Conservation (phyloP, 2,113 vertebrate genomes). For the Cinclus mexicanus region DNA sequence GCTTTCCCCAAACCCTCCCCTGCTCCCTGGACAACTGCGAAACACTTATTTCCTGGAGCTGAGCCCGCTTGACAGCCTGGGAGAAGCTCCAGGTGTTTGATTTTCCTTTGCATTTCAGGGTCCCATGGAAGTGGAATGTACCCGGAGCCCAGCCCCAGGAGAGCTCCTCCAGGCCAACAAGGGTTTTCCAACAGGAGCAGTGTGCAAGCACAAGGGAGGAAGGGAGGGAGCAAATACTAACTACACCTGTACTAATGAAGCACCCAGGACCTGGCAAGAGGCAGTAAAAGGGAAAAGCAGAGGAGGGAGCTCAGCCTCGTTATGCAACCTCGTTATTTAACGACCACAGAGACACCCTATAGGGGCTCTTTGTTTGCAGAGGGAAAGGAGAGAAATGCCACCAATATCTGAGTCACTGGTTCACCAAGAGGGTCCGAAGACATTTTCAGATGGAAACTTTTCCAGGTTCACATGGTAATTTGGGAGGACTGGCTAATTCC, state of each 20-base stretch:
- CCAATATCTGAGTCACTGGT: constrained; percentile 37
- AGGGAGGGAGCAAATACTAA: not conserved
- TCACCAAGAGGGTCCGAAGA: constrained; percentile 29
- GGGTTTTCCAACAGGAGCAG: not conserved
- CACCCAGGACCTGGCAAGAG: not conserved
- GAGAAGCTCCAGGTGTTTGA: not conserved
- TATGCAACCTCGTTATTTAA: constrained; percentile 63
- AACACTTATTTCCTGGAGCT: not conserved
- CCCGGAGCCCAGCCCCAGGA: accelerated
- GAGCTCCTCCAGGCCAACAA: not conserved
- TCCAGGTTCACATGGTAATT: constrained; percentile 48
- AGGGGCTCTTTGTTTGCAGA: constrained; percentile 56
- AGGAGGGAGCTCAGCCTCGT: not conserved
- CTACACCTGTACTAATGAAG: not conserved
- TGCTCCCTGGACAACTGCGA: not conserved
- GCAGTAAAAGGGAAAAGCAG: not conserved
- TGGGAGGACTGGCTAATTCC: constrained; percentile 51
- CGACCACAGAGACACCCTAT: constrained; percentile 45
- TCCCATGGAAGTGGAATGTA: accelerated
- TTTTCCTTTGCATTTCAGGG: not conserved
- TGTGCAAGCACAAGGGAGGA: not conserved
- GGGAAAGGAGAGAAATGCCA: constrained; percentile 39
- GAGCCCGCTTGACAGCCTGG: not conserved
- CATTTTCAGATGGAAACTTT: constrained; percentile 68
- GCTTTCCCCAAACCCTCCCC: not conserved